Evolutionary conservation across 2,113 vertebrate genomes (phyloP).

Genomic region (Dasyurus viverrinus): DNA sequence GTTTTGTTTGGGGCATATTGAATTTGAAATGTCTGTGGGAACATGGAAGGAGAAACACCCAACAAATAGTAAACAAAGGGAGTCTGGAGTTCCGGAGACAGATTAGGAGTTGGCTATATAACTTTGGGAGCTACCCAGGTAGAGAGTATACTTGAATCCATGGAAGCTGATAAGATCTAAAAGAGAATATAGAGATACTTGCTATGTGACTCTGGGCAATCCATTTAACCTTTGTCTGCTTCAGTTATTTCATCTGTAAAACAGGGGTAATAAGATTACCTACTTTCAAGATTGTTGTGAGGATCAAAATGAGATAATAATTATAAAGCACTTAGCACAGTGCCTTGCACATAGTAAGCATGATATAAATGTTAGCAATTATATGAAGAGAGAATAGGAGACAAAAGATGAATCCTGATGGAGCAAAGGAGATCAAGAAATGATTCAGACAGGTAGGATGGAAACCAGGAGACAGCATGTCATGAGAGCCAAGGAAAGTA

Average conservation of each 20-base stretch:
- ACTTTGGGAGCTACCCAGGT: background rate
- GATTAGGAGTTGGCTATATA: background rate
- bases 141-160: background rate
- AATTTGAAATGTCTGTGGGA: background rate
- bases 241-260: background rate
- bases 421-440: background rate
- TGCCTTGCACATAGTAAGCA: background rate
- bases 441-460: background rate
- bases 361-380: background rate
- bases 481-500: background rate
- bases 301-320: background rate
- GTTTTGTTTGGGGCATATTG: background rate
- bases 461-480: background rate
- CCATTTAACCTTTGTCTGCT: background rate
- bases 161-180: background rate
- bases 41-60: background rate
- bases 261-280: background rate
- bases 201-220: background rate
- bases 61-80: background rate
- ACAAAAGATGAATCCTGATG: background rate
- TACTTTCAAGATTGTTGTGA: background rate
- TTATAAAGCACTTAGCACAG: background rate
- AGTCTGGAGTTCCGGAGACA: background rate
- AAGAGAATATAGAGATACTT: background rate
- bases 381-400: background rate